Percentiles rank a stretch among this genome's conserved stretches.
phyloP scores from a whole-genome alignment of 1,140 invertebrate species.

The Atta texana region DNA sequence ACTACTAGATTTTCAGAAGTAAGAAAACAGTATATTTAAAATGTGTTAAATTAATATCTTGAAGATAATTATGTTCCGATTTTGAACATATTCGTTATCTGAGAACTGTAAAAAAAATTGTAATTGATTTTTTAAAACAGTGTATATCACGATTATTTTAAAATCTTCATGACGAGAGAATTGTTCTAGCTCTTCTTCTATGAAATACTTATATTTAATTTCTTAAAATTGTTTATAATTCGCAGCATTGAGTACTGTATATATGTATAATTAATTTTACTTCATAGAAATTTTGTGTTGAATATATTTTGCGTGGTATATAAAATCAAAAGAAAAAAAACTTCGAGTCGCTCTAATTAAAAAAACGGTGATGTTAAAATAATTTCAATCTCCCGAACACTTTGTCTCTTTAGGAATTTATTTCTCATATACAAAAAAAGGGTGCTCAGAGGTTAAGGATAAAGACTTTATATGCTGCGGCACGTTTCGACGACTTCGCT shows the following conservation, averaged over 20 bases:
- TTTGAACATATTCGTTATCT: too few species aligned
- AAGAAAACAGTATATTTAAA: too few species aligned
- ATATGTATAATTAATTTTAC: not conserved
- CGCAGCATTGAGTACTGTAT: not conserved
- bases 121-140: not conserved
- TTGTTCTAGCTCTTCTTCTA: not conserved
- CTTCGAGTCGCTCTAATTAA: not conserved
- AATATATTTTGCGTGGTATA: not conserved
- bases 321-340: not conserved
- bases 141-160: not conserved
- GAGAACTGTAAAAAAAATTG: not conserved
- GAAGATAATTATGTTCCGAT: too few species aligned
- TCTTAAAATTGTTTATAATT: not conserved
- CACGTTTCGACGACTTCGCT: slow-evolving; percentile 73
- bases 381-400: not conserved
- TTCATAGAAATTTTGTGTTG: not conserved
- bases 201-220: not conserved
- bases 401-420: not conserved
- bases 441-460: not conserved
- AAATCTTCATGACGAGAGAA: not conserved
- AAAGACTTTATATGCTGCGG: slow-evolving; percentile 37
- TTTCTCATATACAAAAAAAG: not conserved
- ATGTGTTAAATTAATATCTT: too few species aligned
- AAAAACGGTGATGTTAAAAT: not conserved
- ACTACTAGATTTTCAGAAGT: not conserved